Evolutionary conservation across 2,888 invertebrate species (phyloP).

Genomic region (Allygus modestus): DNA sequence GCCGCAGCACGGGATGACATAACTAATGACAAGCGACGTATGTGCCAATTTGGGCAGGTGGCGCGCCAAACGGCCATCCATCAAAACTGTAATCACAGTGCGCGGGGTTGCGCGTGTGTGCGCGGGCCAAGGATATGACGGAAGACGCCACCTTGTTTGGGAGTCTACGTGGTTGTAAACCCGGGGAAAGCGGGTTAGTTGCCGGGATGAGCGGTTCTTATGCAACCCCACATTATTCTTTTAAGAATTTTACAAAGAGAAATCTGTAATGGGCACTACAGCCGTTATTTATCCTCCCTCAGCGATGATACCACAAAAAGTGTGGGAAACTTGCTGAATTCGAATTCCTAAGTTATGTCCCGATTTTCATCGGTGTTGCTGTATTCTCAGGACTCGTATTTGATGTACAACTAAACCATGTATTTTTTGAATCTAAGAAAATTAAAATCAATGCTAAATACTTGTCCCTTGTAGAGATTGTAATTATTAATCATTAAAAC

Average conservation of each 20-base stretch:
- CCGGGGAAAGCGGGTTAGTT: constrained; percentile 1
- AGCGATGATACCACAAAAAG: neutral
- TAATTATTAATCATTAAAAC: too few relatives aligned
- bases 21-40: constrained; percentile 30
- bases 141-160: neutral
- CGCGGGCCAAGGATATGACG: neutral
- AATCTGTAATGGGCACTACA: neutral
- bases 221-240: constrained; percentile 18
- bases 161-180: constrained; percentile 1
- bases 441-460: too few relatives aligned
- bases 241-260: constrained; percentile 21
- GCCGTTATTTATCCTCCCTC: neutral
- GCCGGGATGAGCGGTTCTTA: neutral
- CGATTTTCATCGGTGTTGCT: neutral
- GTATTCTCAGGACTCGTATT: too few relatives aligned
- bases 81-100: constrained; percentile 35
- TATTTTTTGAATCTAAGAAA: too few relatives aligned
- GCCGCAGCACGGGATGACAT: constrained; percentile 11
- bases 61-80: constrained; percentile 28
- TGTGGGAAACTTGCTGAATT: constrained; percentile 3
- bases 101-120: neutral
- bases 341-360: neutral
- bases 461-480: too few relatives aligned
- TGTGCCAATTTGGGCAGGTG: constrained; percentile 45
- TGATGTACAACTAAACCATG: too few relatives aligned